Base-by-base conservation (phyloP, 2,888 invertebrate genomes). In the Phaonia tiefii region DNA sequence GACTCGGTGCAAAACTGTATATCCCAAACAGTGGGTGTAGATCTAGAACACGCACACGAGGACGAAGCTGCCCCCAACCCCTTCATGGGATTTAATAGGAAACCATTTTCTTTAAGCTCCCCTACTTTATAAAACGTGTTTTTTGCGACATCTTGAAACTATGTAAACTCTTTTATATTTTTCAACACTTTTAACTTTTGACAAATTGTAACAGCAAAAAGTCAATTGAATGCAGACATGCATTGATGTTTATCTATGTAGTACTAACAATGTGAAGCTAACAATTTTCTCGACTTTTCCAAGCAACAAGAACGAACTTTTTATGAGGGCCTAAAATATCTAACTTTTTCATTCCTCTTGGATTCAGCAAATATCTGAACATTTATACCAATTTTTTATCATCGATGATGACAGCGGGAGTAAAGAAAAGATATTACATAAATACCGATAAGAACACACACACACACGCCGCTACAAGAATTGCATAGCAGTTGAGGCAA, bases 311-410 rank as follows among this genome's bases (percentile, higher is more conserved):
- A 56, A 20, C 58, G 1, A 67, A 37, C 44, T 37, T 58, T 69
- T 66, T 67, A 75, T 75, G 66, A 65, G 26, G 75, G 79, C 63
- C 69, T 65, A 46, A 71, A 60, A 58, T 44, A 4, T 13, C 17
- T 5, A 71, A 44, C 25, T 1, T 13, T 42, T 1, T 42, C 46
- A n/a, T 5, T 4, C 17, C n/a, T 66, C 20, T 63, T 58, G 49
- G 17, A 15, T 17, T 60, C 20, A 22, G 37, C 11, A 39, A 20
- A 37, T 51, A 11, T 31, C 31, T 31, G 31, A 58, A 54, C 63
- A 54, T 70, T 44, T 63, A 46, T 22, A 4, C 0, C 63, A 49
- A 42, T 0, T 44, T 67, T 37, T 51, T 46, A 22, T 1, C 54
- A 25, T 54, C 54, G 13, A 25, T 54, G 25, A 22, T 8, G 44